A percentile compares a stretch with the other conserved stretches of the same genome.
Evolutionary conservation across 2,888 invertebrate genomes (phyloP).

Genomic region (Tyria jacobaeae): DNA sequence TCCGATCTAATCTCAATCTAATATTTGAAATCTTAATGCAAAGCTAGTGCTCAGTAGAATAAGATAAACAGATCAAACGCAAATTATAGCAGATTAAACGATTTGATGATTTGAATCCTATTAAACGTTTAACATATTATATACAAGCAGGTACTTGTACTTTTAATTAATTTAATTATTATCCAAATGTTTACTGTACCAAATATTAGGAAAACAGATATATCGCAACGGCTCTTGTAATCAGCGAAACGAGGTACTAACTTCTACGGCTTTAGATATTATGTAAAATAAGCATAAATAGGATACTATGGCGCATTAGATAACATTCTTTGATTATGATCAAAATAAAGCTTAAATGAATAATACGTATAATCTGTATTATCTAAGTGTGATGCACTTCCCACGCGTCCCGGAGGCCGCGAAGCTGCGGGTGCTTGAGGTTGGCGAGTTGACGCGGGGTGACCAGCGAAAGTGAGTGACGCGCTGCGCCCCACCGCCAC

Average conservation of each 20-base stretch:
- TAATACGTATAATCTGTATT: neutral
- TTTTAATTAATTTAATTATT: neutral
- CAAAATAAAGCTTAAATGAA: neutral
- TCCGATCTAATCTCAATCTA: too few species aligned
- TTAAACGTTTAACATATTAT: too few species aligned
- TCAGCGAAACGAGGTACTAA: neutral
- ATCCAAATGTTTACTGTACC: too few species aligned
- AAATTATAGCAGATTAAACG: neutral
- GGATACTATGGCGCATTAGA: too few species aligned
- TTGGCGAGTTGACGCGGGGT: conserved; percentile 51
- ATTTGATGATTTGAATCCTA: neutral
- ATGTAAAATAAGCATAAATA: neutral
- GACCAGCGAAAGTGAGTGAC: conserved; percentile 70
- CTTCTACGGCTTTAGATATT: neutral
- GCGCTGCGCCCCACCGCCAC: conserved; percentile 61
- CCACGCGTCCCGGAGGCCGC: conserved; percentile 54
- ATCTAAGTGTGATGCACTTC: conserved; percentile 26
- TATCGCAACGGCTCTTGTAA: neutral
- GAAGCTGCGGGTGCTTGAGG: conserved; percentile 12
- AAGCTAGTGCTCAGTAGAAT: neutral
- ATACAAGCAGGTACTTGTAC: neutral
- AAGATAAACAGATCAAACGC: neutral
- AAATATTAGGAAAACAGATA: too few species aligned
- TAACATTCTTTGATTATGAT: neutral
- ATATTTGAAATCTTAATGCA: neutral